A percentile compares a stretch with the other conserved stretches of the same genome.
Conservation (phyloP, 2,113 vertebrate species). For the Nyctereutes procyonoides region DNA sequence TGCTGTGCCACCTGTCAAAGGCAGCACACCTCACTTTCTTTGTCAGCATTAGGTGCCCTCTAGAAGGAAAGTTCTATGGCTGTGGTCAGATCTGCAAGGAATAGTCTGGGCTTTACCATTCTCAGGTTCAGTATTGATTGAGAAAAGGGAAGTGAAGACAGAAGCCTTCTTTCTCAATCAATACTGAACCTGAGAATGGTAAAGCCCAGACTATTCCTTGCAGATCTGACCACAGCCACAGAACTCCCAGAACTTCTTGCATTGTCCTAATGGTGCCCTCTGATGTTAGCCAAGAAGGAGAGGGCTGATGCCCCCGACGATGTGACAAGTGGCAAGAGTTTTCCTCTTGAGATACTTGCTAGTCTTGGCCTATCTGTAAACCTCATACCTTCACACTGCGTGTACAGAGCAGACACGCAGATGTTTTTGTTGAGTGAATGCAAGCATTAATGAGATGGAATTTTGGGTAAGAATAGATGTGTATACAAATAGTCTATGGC, state of each 20-base stretch:
- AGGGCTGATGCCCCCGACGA: not conserved
- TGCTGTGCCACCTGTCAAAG: not conserved
- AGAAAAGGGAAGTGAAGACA: not conserved
- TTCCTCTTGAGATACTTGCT: not conserved
- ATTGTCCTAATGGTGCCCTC: not conserved
- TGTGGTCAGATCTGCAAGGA: not conserved
- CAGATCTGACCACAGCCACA: not conserved
- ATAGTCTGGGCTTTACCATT: not conserved
- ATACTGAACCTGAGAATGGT: not conserved
- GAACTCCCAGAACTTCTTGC: not conserved
- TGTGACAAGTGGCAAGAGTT: not conserved
- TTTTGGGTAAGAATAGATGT: not conserved
- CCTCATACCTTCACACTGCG: not conserved
- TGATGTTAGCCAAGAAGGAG: not conserved
- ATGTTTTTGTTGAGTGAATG: not conserved
- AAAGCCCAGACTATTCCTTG: not conserved
- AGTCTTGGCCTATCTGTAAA: not conserved
- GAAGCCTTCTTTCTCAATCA: not conserved
- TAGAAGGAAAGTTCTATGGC: not conserved
- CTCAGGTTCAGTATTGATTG: not conserved
- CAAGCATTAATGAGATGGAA: not conserved
- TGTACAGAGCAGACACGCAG: not conserved
- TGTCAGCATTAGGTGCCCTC: not conserved
- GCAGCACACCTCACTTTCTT: not conserved
- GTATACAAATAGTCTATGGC: not conserved